Evolutionary conservation across 1,140 invertebrate species (phyloP).

Genomic region (Lepidurus apus): DNA sequence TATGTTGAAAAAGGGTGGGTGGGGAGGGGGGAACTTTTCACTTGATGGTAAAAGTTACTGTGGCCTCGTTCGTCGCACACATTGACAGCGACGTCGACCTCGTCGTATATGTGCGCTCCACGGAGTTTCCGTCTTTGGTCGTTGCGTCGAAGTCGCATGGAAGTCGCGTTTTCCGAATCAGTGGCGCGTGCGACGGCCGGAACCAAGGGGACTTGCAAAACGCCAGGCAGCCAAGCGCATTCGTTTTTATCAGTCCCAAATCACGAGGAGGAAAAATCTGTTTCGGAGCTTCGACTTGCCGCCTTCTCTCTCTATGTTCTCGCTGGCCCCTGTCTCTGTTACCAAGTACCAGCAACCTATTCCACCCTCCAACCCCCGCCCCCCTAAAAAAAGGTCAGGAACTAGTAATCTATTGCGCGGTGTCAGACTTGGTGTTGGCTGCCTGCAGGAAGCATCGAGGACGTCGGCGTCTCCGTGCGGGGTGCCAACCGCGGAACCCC

Average conservation of each 20-base stretch:
- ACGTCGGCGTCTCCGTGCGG: constrained; percentile 12
- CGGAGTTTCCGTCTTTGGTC: constrained; percentile 9
- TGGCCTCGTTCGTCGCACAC: not conserved
- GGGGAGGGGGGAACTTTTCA: not conserved
- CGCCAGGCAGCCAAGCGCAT: constrained; percentile 16
- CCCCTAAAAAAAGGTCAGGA: not conserved
- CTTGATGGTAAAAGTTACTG: not conserved
- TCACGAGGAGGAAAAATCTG: constrained; percentile 5
- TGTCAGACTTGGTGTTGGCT: constrained; percentile 8
- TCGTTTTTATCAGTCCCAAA: constrained; percentile 15
- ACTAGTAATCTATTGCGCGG: constrained; percentile 14
- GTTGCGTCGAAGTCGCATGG: constrained; percentile 13
- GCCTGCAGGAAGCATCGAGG: not conserved
- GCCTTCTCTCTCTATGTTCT: not conserved
- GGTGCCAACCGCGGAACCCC: constrained; percentile 16
- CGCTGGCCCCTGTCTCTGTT: not conserved
- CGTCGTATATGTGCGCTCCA: not conserved
- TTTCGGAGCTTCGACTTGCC: not conserved
- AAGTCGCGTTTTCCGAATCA: constrained; percentile 21
- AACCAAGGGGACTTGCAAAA: constrained; percentile 21
- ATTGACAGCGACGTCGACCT: not conserved
- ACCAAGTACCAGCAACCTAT: not conserved
- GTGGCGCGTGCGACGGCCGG: constrained; percentile 19
- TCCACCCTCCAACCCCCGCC: not conserved
- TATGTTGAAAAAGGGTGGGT: too few species aligned